phyloP scores from a whole-genome alignment of 2,888 invertebrate species.

The Drosophila maculinotata region DNA sequence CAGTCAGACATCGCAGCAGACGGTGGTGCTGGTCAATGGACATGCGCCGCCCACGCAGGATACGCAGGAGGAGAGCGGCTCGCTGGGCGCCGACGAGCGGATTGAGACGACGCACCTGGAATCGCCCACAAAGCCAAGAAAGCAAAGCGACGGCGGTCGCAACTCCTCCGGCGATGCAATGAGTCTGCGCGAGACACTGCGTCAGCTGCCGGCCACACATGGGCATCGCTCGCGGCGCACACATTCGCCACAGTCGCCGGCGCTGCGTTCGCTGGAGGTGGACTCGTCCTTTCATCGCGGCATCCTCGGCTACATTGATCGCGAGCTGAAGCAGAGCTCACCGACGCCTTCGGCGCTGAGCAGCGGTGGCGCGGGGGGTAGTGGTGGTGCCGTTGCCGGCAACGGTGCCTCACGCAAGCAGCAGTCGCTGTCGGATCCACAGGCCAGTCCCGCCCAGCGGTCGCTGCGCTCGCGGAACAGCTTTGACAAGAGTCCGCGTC shows the following conservation, averaged over 20 bases:
- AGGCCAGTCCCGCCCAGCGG: slow-evolving; percentile 85
- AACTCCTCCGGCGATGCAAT: slow-evolving; percentile 84
- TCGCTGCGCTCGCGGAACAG: slow-evolving; percentile 84
- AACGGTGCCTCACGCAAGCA: slow-evolving; percentile 81
- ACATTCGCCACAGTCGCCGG: slow-evolving; percentile 79
- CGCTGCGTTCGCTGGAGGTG: slow-evolving; percentile 57
- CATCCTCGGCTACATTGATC: slow-evolving; percentile 85
- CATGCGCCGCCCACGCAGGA: slow-evolving; percentile 69
- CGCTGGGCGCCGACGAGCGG: slow-evolving; percentile 53
- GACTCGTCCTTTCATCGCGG: slow-evolving; percentile 84
- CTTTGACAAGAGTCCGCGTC: slow-evolving; percentile 85
- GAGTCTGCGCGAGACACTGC: slow-evolving; percentile 83
- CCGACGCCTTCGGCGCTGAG: slow-evolving; percentile 81
- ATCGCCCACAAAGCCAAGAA: slow-evolving; percentile 69
- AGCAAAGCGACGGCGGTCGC: slow-evolving; percentile 73
- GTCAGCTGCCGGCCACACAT: slow-evolving; percentile 81
- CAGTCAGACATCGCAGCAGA: slow-evolving; percentile 78
- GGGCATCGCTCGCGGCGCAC: slow-evolving; percentile 74
- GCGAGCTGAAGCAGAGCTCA: slow-evolving; percentile 83
- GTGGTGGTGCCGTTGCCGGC: slow-evolving; percentile 47
- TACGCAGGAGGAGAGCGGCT: slow-evolving; percentile 47
- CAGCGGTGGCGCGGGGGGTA: slow-evolving; percentile 58
- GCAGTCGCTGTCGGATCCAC: slow-evolving; percentile 85
- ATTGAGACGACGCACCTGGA: slow-evolving; percentile 52
- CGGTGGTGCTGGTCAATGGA: slow-evolving; percentile 82